Base-by-base conservation (phyloP, 2,888 invertebrate genomes). In the Acanthococcus lagerstroemiae region DNA sequence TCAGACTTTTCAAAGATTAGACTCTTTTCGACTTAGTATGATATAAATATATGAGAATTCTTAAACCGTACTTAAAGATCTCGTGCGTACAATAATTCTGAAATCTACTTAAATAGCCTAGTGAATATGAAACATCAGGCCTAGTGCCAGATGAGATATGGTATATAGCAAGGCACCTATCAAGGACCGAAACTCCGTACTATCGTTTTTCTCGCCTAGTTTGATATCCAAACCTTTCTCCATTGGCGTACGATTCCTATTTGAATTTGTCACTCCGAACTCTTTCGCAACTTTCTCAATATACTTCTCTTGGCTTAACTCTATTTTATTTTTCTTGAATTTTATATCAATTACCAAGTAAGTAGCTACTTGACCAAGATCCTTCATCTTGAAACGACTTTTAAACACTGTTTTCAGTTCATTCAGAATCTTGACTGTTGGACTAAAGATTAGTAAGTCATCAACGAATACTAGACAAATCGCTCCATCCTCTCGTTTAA, bases 391-490 rank as follows among this genome's bases (percentile, higher is more conserved):
- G 26, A 63, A 46, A 15, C 26, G 22, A 9, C 19, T 60, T n/a
- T 45, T 48, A 17, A 60, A 48, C 4, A 46, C 21, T 3, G 17
- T 19, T 17, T 60, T 63, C 22, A 63, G 3, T 9, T 21, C 4
- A 21, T 52, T 63, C 4, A 63, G 4, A 1, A 3, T 63, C 30
- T 19, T 25, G 15, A 37, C 24, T 22, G 25, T n/a, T 1, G 15
- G 7, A 15, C 19, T 25, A 37, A 1, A 30, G n/a, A 55, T 54
- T 21, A 68, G 25, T 1, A 68, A 5, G 61, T 68, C 68, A 50
- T 68, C 66, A 1, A 68, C 68, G 19, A 61, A 66, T 1, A 66
- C 12, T 15, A 68, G 1, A 56, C 27, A 21, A 15, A 37, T 54
- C 24, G 17, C n/a, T 3, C 48, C 48, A 46, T 46, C 48, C 21